A percentile compares a stretch with the other conserved stretches of the same genome.
phyloP scores from a whole-genome alignment of 2,888 invertebrate genomes.

The Crocallis elinguaria region DNA sequence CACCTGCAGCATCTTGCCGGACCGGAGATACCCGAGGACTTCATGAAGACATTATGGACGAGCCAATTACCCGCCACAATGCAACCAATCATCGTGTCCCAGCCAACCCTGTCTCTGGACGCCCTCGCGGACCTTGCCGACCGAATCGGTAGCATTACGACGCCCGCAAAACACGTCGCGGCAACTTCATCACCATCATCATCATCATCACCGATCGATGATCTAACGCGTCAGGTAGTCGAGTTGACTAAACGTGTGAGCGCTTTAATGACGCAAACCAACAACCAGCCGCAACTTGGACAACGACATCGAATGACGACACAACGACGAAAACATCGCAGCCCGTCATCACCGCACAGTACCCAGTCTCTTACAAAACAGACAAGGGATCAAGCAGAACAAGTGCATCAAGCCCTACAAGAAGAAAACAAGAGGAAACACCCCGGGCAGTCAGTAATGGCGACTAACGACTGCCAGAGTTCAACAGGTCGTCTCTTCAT shows the following conservation, averaged over 20 bases:
- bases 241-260: not conserved
- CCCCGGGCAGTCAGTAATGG: slow-evolving; percentile 28
- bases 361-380: slow-evolving; percentile 35
- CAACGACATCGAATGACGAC: not conserved
- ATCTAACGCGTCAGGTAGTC: not conserved
- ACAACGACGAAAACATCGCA: not conserved
- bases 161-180: no score
- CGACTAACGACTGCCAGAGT: slow-evolving; percentile 31
- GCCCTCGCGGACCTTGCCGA: not conserved
- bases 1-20: slow-evolving; percentile 32
- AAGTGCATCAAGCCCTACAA: slow-evolving; percentile 31
- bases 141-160: not conserved
- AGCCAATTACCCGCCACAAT: slow-evolving; percentile 7
- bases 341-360: not conserved
- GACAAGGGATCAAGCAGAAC: slow-evolving; percentile 11
- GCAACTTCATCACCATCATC: no score
- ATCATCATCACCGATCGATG: no score
- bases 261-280: not conserved
- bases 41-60: slow-evolving; percentile 25
- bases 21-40: slow-evolving; percentile 20
- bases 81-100: slow-evolving; percentile 27
- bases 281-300: not conserved
- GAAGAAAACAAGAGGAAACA: slow-evolving; percentile 27
- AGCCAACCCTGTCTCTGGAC: not conserved
- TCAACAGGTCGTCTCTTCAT: slow-evolving; percentile 36